Base-by-base conservation (phyloP, 2,888 invertebrate species). In the Glaucopsyche alexis region DNA sequence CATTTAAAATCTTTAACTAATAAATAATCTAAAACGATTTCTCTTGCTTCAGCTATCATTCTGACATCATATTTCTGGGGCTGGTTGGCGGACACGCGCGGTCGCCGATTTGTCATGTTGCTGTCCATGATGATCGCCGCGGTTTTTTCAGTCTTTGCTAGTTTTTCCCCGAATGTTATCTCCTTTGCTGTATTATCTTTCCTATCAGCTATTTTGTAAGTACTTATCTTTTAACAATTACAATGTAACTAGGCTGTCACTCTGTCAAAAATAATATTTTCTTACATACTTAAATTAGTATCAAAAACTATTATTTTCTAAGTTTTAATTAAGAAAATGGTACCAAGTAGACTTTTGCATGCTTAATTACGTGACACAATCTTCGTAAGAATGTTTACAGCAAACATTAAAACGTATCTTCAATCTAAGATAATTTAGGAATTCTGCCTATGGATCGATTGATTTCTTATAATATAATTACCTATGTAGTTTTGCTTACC, bases 61-160 rank as follows among this genome's bases (percentile, higher is more conserved):
- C 79, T 95, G 40, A 97, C 97, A 72, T 96, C 96, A 0, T 96
- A 96, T 87, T 87, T 96, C 72, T 96, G 97, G 96, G 97, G 97
- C 64, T 94, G 95, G 77, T 84, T 97, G 76, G 96, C 97, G 0
- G 97, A 98, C 85, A 95, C 95, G 70, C 86, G 94, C 74, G 97
- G 97, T 0, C 93, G 97, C 3, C 93, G 95, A 19, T 94, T 93
- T 11, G 93, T 95, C 1, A 85, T 94, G 80, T 87, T 94, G 74
- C 84, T 88, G 65, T 90, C 94, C 0, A 88, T 95, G 81, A 78
- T 90, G 0, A 76, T 94, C 0, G 94, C 95, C 9, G 89, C 93
- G 6, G 71, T 94, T 7, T 85, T 94, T 70, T 94, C 95, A 0
- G 83, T 95, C 0, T 81, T 93, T 49, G 94, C 95, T 29, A 95